Evolutionary conservation across 2,113 vertebrate species (phyloP).

Genomic region (Burhinus bistriatus): DNA sequence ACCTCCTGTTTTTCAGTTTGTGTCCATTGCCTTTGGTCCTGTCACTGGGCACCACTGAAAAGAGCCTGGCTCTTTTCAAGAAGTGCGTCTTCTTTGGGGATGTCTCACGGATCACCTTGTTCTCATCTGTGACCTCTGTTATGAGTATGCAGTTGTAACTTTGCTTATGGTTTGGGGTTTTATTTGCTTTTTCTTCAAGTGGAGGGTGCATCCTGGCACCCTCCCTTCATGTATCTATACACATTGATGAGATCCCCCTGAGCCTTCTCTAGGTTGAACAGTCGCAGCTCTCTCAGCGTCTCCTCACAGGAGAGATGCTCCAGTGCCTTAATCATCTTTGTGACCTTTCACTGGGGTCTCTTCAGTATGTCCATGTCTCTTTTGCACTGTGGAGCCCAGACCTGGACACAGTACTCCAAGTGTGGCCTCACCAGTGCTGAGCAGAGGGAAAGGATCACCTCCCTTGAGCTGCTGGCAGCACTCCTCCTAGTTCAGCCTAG

Average conservation of each 20-base stretch:
- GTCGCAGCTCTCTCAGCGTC: background rate
- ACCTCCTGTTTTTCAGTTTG: too few species aligned
- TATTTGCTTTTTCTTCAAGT: background rate
- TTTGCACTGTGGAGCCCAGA: background rate
- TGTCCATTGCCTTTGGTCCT: background rate
- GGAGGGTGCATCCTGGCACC: background rate
- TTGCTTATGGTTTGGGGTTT: background rate
- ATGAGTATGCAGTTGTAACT: background rate
- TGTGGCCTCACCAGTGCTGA: background rate
- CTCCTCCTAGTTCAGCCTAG: background rate
- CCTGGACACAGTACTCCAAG: background rate
- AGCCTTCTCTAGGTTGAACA: background rate
- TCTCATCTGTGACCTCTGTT: background rate
- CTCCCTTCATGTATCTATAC: background rate
- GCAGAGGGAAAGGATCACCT: background rate
- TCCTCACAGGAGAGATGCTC: background rate
- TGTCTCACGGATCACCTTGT: background rate
- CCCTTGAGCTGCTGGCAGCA: background rate
- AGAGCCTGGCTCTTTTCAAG: background rate
- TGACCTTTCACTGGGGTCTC: background rate
- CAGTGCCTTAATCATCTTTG: background rate
- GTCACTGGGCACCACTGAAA: background rate
- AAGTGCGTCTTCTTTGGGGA: background rate
- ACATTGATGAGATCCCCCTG: background rate
- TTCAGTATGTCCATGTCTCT: background rate